These are phyloP conservation scores for Cyprinodon tularosa DNA, from an alignment of 2,113 vertebrate genomes.

Conservation along the genomic window DNA sequence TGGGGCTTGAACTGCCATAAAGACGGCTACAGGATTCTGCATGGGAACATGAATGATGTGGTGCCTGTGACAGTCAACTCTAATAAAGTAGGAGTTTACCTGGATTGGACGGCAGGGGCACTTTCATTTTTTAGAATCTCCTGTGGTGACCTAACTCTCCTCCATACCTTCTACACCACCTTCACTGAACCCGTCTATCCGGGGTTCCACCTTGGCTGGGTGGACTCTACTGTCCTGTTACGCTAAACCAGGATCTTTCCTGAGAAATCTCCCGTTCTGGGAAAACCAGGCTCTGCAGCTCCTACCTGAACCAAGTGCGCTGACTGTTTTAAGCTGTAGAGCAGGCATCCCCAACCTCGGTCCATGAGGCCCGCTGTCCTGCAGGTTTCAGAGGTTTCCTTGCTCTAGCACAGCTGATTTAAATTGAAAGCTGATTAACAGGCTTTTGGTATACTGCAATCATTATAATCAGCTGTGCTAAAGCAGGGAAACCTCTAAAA, in stretches of 20 bases:
- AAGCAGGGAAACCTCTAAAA: too few species aligned
- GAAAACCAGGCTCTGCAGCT: neutral
- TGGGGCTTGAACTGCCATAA: constrained; percentile 62
- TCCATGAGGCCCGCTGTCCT: too few species aligned
- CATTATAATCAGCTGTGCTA: too few species aligned
- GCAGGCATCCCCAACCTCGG: too few species aligned
- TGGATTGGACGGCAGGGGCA: constrained; percentile 60
- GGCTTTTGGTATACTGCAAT: too few species aligned
- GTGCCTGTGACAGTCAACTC: neutral
- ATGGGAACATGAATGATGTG: neutral
- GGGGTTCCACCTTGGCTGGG: constrained; percentile 60
- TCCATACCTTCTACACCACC: constrained; percentile 54
- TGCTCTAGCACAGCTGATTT: too few species aligned
- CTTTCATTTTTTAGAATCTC: constrained; percentile 57
- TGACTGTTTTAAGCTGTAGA: neutral
- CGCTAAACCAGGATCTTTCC: constrained; percentile 18
- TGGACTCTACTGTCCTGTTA: constrained; percentile 41
- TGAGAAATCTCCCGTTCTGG: neutral
- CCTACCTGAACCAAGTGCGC: neutral
- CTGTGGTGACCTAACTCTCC: constrained; percentile 21
- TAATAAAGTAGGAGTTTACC: constrained; percentile 54
- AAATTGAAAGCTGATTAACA: too few species aligned
- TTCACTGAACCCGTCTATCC: constrained; percentile 64
- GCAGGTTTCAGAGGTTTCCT: too few species aligned
- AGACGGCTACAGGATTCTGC: constrained; percentile 39